phyloP scores from a whole-genome alignment of 2,888 invertebrate genomes.

The Falcaria lacertinaria region DNA sequence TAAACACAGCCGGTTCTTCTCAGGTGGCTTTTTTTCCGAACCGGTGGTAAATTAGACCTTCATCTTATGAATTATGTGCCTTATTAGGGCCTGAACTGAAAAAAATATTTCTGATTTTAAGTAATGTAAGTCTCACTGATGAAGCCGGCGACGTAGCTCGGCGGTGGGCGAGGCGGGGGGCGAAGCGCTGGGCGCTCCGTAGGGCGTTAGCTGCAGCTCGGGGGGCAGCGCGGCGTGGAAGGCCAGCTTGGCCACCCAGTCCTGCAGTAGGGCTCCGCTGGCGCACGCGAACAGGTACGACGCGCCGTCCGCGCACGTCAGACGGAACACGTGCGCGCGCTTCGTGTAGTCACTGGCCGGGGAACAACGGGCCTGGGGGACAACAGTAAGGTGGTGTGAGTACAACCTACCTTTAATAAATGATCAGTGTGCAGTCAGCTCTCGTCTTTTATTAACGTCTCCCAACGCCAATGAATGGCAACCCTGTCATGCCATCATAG shows the following conservation, averaged over 20 bases:
- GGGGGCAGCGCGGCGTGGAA: conserved; percentile 96
- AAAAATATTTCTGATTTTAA: too few relatives aligned
- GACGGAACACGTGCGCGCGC: conserved; percentile 94
- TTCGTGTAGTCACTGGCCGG: conserved; percentile 97
- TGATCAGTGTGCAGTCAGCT: not conserved
- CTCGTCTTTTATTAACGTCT: too few relatives aligned
- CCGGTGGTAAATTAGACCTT: too few relatives aligned
- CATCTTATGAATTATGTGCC: too few relatives aligned
- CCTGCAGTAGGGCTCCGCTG: conserved; percentile 86
- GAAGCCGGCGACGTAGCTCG: conserved; percentile 52
- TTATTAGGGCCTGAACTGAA: too few relatives aligned
- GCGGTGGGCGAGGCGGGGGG: too few relatives aligned
- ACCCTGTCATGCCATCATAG: too few relatives aligned
- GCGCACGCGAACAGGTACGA: conserved; percentile 94
- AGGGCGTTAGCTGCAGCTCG: conserved; percentile 91
- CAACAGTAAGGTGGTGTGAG: not conserved
- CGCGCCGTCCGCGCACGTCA: conserved; percentile 93
- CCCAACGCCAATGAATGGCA: too few relatives aligned
- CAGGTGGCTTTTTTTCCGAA: too few relatives aligned
- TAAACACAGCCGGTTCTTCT: too few relatives aligned
- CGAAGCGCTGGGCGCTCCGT: conserved; percentile 79
- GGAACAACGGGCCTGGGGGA: conserved; percentile 86
- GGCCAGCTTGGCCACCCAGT: conserved; percentile 95
- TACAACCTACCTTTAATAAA: not conserved
- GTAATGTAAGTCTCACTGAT: conserved; percentile 33